A percentile compares a stretch with the other conserved stretches of the same genome.
Evolutionary conservation across 2,113 vertebrate genomes (phyloP).

Genomic region (Megaptera novaeangliae): DNA sequence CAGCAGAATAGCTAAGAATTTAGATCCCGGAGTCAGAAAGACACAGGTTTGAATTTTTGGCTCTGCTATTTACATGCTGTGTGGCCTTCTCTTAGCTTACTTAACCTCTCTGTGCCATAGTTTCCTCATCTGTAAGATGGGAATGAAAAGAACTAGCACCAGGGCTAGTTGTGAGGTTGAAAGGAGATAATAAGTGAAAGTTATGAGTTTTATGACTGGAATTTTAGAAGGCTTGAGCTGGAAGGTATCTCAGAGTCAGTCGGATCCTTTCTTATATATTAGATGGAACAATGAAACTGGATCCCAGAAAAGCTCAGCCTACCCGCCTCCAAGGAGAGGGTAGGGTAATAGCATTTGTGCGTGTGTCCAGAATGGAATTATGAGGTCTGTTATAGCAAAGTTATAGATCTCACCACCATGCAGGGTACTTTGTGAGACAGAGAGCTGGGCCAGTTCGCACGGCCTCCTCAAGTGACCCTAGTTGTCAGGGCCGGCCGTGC

Average conservation of each 20-base stretch:
- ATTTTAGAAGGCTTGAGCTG: neutral
- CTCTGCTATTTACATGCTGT: neutral
- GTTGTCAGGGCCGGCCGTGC: neutral
- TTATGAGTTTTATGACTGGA: neutral
- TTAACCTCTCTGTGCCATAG: neutral
- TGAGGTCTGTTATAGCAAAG: neutral
- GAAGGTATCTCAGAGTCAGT: neutral
- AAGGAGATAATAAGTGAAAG: neutral
- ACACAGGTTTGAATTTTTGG: neutral
- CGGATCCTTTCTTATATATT: neutral
- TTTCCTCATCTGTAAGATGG: neutral
- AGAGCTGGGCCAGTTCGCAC: fast-evolving
- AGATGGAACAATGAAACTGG: neutral
- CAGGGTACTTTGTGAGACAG: neutral
- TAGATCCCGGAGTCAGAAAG: neutral
- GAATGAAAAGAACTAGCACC: neutral
- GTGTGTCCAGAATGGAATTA: neutral
- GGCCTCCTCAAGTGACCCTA: neutral
- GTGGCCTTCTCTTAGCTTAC: neutral
- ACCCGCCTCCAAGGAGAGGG: neutral
- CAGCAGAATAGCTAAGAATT: neutral
- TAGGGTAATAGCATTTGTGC: fast-evolving
- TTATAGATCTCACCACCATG: fast-evolving
- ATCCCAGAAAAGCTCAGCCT: neutral
- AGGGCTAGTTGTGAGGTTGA: neutral